These are phyloP conservation scores for Crepidodera aurea DNA, from an alignment of 2,888 invertebrate genomes.

Conservation along the genomic window DNA sequence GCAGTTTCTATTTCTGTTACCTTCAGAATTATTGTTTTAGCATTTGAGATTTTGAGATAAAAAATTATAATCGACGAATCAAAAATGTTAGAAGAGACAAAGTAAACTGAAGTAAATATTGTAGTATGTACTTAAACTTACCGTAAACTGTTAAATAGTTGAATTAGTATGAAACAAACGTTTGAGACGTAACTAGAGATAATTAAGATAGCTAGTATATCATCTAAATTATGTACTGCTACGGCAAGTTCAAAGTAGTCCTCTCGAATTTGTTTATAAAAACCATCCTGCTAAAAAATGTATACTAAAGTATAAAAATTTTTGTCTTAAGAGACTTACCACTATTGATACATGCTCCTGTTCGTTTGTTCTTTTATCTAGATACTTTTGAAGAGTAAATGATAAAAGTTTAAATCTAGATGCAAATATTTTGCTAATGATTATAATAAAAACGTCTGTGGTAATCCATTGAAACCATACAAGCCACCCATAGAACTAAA, in stretches of 20 bases:
- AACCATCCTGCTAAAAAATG: no score
- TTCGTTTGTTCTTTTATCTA: conserved; percentile 1
- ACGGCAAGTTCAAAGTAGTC: conserved; percentile 45
- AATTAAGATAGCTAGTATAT: conserved; percentile 43
- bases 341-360: background rate
- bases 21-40: no score
- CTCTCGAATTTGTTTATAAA: conserved; percentile 46
- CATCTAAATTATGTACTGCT: conserved; percentile 39
- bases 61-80: no score
- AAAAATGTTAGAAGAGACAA: no score
- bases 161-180: conserved; percentile 47
- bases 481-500: conserved; percentile 38
- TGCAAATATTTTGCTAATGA: conserved; percentile 72
- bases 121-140: no score
- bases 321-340: no score
- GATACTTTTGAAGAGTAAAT: conserved; percentile 12
- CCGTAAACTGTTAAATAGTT: conserved; percentile 54
- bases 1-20: no score
- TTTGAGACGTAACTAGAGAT: conserved; percentile 45
- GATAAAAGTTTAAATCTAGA: conserved; percentile 67
- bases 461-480: conserved; percentile 71
- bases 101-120: no score
- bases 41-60: no score
- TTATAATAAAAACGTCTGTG: conserved; percentile 74
- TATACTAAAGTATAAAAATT: conserved; percentile 54